Evolutionary conservation across 2,113 vertebrate species (phyloP).

Genomic region (Daphoenositta chrysoptera): DNA sequence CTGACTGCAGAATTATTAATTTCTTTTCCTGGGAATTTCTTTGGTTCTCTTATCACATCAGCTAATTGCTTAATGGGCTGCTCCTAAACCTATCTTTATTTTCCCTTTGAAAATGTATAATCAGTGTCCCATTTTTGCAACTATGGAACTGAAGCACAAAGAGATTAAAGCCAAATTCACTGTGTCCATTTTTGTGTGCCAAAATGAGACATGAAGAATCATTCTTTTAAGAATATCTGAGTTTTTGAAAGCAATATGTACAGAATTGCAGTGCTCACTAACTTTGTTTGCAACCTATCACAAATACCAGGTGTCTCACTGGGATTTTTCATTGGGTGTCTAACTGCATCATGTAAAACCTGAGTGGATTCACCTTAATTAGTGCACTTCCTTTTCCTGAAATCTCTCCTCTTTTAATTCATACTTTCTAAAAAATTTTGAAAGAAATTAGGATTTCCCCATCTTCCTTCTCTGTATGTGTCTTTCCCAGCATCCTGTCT

Average conservation of each 20-base stretch:
- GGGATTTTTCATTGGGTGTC: background rate
- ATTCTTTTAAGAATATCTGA: background rate
- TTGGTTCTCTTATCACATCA: constrained; percentile 21
- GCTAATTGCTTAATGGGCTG: background rate
- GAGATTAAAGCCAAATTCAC: background rate
- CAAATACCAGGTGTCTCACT: background rate
- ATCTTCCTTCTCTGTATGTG: background rate
- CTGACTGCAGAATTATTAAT: background rate
- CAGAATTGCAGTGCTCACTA: background rate
- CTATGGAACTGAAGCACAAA: background rate
- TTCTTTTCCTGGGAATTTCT: constrained; percentile 31
- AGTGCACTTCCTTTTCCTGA: background rate
- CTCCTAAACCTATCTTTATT: background rate
- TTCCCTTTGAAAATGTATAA: background rate
- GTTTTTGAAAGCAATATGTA: background rate
- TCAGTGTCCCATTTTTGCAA: background rate
- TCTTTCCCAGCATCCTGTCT: background rate
- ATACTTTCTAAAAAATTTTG: background rate
- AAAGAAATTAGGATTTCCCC: background rate
- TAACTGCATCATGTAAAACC: background rate
- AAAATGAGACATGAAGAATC: background rate
- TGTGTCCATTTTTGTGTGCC: background rate
- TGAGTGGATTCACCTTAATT: background rate
- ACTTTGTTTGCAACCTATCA: background rate
- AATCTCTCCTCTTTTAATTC: background rate